Base-by-base conservation (phyloP, 2,888 invertebrate genomes). In the Spodoptera littoralis region DNA sequence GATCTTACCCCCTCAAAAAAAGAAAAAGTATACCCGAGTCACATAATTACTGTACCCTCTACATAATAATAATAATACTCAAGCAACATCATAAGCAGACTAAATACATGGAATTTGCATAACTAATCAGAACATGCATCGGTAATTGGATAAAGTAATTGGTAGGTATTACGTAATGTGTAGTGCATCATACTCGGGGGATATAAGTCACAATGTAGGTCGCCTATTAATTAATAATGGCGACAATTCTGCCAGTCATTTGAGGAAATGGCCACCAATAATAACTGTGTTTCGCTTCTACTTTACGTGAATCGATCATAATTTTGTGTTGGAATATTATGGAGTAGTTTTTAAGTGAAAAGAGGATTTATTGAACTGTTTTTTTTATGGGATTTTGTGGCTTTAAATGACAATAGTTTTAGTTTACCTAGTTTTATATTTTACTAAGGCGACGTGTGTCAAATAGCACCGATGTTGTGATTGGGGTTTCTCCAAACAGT, bases 231-330 rank as follows among this genome's bases (percentile, higher is more conserved):
- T 75, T 66, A 66, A 62, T 57, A 57, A 65, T 24, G 43, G 41
- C 41, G 44, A 47, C 49, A 53, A 66, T 70, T 61, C 30, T 36
- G 71, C 71, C 44, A 50, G 66, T 75, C 76, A 73, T 61, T 56
- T 36, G 13, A 58, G 52, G 30, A 59, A 66, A 59, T 66, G 11
- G 11, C 46, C 11, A n/a, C n/a, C 42, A 43, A 6, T 46, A 45
- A 56, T 73, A 46, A 53, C 30, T 55, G 54, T 58, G 27, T 24
- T 43, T 54, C 73, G 67, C 12, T 46, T 13, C 44, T 42, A 41
- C 30, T 52, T 58, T 48, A 22, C 11, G 41, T n/a, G 24, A 58
- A 55, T 58, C 53, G 41, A 43, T 66, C 44, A 54, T 54, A 53
- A 6, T 65, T 59, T 42, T 36, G 30, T 36, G 30, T 8, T 6